These are phyloP conservation scores for Mesorhabditis belari DNA, from an alignment of 2,888 invertebrate genomes.

Conservation along the genomic window DNA sequence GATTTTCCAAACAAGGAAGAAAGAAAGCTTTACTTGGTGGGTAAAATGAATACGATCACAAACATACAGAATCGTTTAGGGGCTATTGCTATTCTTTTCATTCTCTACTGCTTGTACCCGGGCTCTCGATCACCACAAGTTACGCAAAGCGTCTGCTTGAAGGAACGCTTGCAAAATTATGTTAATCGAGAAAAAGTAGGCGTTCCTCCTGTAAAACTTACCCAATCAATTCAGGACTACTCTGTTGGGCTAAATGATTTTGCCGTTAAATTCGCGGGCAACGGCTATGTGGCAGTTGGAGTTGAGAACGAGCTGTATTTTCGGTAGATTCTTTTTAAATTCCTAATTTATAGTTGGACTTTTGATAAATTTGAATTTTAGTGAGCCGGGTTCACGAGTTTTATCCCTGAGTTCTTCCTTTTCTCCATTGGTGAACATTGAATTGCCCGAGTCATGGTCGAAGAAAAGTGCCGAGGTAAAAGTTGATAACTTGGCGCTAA, in stretches of 20 bases:
- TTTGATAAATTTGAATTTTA: background rate
- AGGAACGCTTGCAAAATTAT: background rate
- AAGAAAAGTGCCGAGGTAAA: background rate
- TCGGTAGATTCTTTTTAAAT: background rate
- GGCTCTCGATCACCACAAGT: no score
- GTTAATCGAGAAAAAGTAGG: background rate
- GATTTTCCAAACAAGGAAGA: background rate
- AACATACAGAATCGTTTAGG: background rate
- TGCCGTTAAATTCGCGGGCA: slow-evolving; percentile 39
- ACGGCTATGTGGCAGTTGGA: slow-evolving; percentile 43
- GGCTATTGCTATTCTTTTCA: background rate
- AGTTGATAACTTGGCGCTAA: background rate
- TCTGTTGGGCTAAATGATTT: slow-evolving; percentile 19
- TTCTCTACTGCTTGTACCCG: background rate
- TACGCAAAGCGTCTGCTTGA: background rate
- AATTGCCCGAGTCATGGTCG: background rate
- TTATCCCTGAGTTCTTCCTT: background rate
- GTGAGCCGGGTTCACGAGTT: no score
- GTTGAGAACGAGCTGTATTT: slow-evolving; percentile 3
- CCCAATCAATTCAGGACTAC: slow-evolving; percentile 12
- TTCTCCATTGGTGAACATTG: background rate
- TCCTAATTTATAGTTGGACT: background rate
- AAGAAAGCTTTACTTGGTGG: background rate
- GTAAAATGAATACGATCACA: background rate
- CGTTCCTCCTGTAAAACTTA: background rate